A percentile compares a stretch with the other conserved stretches of the same genome.
These are phyloP conservation scores for Lucilia cuprina DNA, from an alignment of 1,140 invertebrate genomes.

Conservation along the genomic window DNA sequence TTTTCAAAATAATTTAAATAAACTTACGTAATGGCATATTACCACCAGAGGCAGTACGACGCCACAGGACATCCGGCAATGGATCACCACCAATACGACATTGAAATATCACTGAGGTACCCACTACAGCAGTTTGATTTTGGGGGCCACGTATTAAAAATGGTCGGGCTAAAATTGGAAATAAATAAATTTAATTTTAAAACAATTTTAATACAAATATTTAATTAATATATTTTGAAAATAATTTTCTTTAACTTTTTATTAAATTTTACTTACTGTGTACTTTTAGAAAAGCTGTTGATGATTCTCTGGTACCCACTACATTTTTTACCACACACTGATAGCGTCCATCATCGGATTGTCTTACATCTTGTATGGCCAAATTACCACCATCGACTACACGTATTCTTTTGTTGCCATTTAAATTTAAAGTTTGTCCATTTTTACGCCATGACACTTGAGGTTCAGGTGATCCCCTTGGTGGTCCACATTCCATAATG, in stretches of 20 bases:
- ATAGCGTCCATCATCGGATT: slow-evolving; percentile 83
- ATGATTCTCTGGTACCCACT: slow-evolving; percentile 79
- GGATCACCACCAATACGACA: slow-evolving; percentile 81
- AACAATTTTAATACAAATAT: background rate
- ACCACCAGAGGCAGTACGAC: slow-evolving; percentile 71
- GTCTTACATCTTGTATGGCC: slow-evolving; percentile 79
- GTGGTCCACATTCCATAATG: slow-evolving; percentile 84
- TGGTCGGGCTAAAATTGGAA: slow-evolving; percentile 72
- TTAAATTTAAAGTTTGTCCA: slow-evolving; percentile 75
- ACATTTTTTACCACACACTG: slow-evolving; percentile 85
- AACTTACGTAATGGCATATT: slow-evolving; percentile 73
- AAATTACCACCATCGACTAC: slow-evolving; percentile 82
- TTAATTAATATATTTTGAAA: background rate
- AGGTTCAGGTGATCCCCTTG: slow-evolving; percentile 85
- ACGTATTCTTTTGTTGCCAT: slow-evolving; percentile 68
- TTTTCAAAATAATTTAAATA: slow-evolving; percentile 19
- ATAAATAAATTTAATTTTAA: background rate
- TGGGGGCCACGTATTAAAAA: slow-evolving; percentile 80
- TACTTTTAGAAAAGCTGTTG: slow-evolving; percentile 78
- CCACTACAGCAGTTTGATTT: slow-evolving; percentile 75
- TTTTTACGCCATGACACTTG: slow-evolving; percentile 84
- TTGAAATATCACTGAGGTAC: slow-evolving; percentile 79
- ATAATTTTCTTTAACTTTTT: background rate
- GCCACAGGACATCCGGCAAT: slow-evolving; percentile 78
- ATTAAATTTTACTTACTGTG: slow-evolving; percentile 71